Base-by-base conservation (phyloP, 2,888 invertebrate species). In the Sarcophaga variegata region DNA sequence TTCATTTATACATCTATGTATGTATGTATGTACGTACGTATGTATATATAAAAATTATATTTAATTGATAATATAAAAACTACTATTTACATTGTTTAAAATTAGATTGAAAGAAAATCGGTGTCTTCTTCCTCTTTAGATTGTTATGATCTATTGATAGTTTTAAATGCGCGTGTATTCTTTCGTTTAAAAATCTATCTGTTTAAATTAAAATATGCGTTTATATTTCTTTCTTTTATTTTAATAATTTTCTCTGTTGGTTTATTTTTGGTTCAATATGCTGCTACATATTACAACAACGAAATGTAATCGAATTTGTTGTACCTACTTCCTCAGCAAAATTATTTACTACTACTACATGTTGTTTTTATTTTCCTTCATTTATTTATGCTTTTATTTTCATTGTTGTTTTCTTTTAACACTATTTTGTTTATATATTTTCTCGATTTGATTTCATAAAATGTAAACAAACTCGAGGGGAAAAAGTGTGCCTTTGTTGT, bases 401-500 rank as follows among this genome's bases (percentile, higher is more conserved):
- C 37, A 10, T 63, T 25, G 63, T 64, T 67, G 17, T 66, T 37
- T 37, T 69, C 47, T 69, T 2, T 12, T 49, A 69, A 47, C 20
- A 47, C 69, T 69, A 69, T 69, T 74, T 74, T 72, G 17, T 59
- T 25, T 47, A 71, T 25, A 71, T 12, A 22, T 67, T 45, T 67
- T 49, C 49, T 62, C 22, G n/a, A 20, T 14, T 49, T 70, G 22
- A 62, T 62, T 47, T 22, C 47, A 74, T 45, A 74, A 62, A 74
- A 74, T 74, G 45, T 74, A 63, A 74, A 74, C 74, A 37, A 37
- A 37, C 37, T 37, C 8, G 37, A 37, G 37, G 37, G 37, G 37
- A 37, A 37, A 37, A 37, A 37, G 37, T 37, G 37, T 37, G 37
- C 10, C 37, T 8, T 37, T 37, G 37, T 37, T 37, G 37, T 37